phyloP scores from a whole-genome alignment of 1,140 invertebrate species.

The Cotesia vestalis region DNA sequence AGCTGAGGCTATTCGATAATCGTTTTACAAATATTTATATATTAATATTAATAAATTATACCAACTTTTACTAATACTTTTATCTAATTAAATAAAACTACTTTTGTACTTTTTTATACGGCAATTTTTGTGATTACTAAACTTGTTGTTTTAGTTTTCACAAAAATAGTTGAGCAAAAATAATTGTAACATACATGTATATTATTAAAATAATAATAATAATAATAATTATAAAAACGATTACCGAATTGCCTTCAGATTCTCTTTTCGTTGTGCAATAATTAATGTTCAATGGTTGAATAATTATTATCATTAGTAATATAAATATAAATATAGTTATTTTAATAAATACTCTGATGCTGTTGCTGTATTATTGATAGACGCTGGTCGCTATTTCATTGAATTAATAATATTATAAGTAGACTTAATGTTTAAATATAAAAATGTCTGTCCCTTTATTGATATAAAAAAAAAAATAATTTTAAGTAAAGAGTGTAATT shows the following conservation, averaged over 20 bases:
- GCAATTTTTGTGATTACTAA: conserved; percentile 23
- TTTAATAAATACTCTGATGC: conserved; percentile 30
- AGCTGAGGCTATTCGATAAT: conserved; percentile 26
- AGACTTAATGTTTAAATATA: too few relatives aligned
- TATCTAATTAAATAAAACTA: neutral
- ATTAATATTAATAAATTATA: neutral
- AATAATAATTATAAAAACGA: too few relatives aligned
- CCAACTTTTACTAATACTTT: neutral
- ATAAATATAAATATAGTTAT: neutral
- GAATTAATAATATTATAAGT: neutral
- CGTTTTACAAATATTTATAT: conserved; percentile 22
- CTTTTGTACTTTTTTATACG: conserved; percentile 34
- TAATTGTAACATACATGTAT: conserved; percentile 1
- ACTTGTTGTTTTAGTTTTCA: conserved; percentile 8
- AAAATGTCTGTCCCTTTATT: too few relatives aligned
- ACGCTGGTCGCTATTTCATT: neutral
- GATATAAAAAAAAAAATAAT: too few relatives aligned
- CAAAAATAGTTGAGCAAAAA: conserved; percentile 19
- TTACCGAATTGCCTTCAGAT: conserved; percentile 28
- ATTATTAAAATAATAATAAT: conserved; percentile 7
- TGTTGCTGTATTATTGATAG: conserved; percentile 32
- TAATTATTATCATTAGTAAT: neutral
- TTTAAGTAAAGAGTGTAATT: too few relatives aligned
- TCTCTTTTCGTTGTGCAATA: conserved; percentile 21
- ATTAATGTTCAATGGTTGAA: conserved; percentile 4